Evolutionary conservation across 2,797 vertebrate genomes (phyloP), one percentile per base, ranked within the genome.

Genomic region (Hippopotamyrus pictus): DNA sequence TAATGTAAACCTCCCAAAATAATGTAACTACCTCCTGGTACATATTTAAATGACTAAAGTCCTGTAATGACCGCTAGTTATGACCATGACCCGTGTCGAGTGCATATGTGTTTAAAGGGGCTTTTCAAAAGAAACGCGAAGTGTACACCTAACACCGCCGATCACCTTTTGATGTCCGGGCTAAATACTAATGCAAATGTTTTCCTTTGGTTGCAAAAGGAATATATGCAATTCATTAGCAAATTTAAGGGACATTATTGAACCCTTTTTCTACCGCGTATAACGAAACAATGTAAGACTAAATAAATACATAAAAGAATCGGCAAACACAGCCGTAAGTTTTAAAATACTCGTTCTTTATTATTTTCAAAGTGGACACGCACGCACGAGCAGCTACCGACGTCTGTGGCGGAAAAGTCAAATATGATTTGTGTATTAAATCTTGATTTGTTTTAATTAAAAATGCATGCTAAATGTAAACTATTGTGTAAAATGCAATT

Each of bases 161-260:
- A n/a, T 90, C 89, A 90, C 79, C 87, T 94, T 94, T 93, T 89
- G 86, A 92, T 92, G 90, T 91, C 89, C 83, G 89, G 90, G 29
- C 87, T 90, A 89, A 86, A 91, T 88, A 88, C 46, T 89, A 88
- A 93, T 92, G 89, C 62, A 86, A 91, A 91, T 92, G 90, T 92
- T 89, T 92, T 73, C 25, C 54, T 57, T 83, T 90, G 69, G 33
- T 51, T 54, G 57, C 14, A 89, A 62, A n/a, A 86, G 88, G 89
- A 90, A 46, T 53, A 48, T 90, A 83, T 89, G 41, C 0, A 46
- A 69, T 88, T 91, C 91, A 86, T 89, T 92, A 89, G 93, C 93
- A 93, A 92, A 90, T 86, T 59, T 25, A 50, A 88, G 89, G 89
- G 90, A 83, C 90, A 92, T 89, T 54, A 88, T 50, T 90, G 92